Base-by-base conservation (phyloP, 2,888 invertebrate genomes). In the Perdita meconis region DNA sequence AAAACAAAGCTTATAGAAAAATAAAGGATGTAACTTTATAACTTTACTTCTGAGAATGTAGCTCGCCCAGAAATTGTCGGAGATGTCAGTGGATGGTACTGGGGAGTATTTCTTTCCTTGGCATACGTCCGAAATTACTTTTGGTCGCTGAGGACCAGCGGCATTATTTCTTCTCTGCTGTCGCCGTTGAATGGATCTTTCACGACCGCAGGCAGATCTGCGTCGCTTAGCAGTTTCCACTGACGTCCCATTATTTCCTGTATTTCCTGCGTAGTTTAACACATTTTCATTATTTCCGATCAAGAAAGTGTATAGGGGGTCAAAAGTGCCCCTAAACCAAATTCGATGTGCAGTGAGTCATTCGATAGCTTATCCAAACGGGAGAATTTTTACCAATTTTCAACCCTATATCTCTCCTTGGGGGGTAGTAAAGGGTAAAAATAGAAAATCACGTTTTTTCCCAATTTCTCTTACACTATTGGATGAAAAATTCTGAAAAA, bases 111-210 rank as follows among this genome's bases (percentile, higher is more conserved):
- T 76, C 4, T 81, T 78, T 74, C 65, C 69, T 81, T 78, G 73
- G 24, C 22, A 19, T 50, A 24, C 36, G 19, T 69, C 44, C 22
- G 47, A n/a, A 79, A 78, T 93, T 93, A 93, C 85, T 93, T 93
- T 78, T 94, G 92, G 89, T 94, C 94, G 67, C 93, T 92, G 79
- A 94, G 90, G 77, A 94, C 93, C 86, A 94, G 92, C 81, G 94
- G 94, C 92, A 94, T 92, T 83, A 94, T 92, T 86, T 94, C 94
- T 89, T 94, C 94, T 87, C 94, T 94, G 59, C 94, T 94, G 86
- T 94, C 94, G 44, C 94, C 94, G 13, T 89, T 91, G 63, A 92
- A 90, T 26, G 94, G 93, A 89, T 93, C 92, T 83, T 93, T 92
- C 81, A 94, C 92, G 38, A 94, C 94, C 55, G 93, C 93, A 83